These are phyloP conservation scores for Cotesia chilonis DNA, from an alignment of 1,140 invertebrate species.

Conservation along the genomic window DNA sequence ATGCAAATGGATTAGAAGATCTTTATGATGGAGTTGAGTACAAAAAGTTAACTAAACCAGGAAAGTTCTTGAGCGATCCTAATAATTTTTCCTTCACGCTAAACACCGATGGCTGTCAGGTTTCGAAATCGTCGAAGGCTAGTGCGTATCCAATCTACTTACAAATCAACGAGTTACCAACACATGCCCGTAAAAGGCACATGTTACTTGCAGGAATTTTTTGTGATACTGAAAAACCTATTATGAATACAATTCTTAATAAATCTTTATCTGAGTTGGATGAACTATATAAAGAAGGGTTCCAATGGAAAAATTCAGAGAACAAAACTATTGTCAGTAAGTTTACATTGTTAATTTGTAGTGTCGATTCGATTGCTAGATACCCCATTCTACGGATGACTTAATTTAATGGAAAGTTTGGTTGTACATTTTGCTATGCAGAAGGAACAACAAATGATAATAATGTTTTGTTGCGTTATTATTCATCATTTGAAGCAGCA, in stretches of 20 bases:
- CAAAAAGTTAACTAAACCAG: neutral
- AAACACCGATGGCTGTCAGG: constrained; percentile 2
- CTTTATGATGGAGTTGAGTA: constrained; percentile 6
- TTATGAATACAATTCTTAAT: neutral
- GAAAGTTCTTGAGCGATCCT: neutral
- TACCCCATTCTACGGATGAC: neutral
- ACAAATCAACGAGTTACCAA: neutral
- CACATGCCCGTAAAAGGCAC: neutral
- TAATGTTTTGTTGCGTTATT: neutral
- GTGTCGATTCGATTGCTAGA: neutral
- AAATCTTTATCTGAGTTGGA: neutral
- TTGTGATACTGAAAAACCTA: neutral
- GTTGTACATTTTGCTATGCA: neutral
- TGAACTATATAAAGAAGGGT: neutral
- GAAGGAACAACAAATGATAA: neutral
- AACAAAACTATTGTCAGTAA: neutral
- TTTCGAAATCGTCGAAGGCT: neutral
- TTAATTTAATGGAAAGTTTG: neutral
- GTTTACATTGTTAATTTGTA: neutral
- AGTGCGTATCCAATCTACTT: neutral
- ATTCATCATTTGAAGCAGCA: neutral
- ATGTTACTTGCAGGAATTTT: constrained; percentile 9
- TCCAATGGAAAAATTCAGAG: neutral
- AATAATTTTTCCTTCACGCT: constrained; percentile 4
- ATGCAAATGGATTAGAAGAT: neutral